Evolutionary conservation across 1,140 invertebrate species (phyloP).

Genomic region (Bombyx mori): ASM3026992v2 NC_085118.1:10658501-10659000

Average conservation of each 20-base stretch:
- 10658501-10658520: conserved; percentile 15
- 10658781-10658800: conserved; percentile 22
- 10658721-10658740: conserved; percentile 9
- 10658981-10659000: conserved; percentile 21
- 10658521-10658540: conserved; percentile 14
- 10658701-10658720: conserved; percentile 25
- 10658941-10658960: conserved; percentile 25
- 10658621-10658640: conserved; percentile 24
- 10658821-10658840: conserved; percentile 1
- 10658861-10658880: conserved; percentile 14
- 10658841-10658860: conserved; percentile 18
- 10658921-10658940: conserved; percentile 32
- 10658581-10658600: conserved; percentile 16
- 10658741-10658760: conserved; percentile 8
- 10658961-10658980: conserved; percentile 37
- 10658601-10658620: conserved; percentile 15
- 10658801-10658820: conserved; percentile 17
- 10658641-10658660: conserved; percentile 17
- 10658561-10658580: conserved; percentile 13
- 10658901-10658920: conserved; percentile 10
- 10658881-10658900: conserved; percentile 10
- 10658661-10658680: conserved; percentile 28
- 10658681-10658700: conserved; percentile 17
- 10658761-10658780: conserved; percentile 14
- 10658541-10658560: conserved; percentile 17